Conservation (phyloP, 2,797 vertebrate genomes). For the Pseudochirops corinnae region DNA sequence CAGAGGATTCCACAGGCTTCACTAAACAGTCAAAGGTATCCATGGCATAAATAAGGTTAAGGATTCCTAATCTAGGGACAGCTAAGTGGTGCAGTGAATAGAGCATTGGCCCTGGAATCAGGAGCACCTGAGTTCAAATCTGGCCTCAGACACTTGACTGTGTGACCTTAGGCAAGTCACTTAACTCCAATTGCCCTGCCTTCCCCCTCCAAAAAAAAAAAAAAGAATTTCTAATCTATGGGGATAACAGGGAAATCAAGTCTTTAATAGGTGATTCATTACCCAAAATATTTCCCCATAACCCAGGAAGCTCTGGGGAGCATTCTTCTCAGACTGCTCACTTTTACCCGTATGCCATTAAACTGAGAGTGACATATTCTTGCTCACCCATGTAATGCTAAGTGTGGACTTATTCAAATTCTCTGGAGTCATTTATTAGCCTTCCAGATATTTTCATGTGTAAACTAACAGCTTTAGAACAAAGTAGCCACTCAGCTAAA, state of each 20-base stretch:
- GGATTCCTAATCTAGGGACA: background rate
- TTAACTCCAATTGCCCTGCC: no score
- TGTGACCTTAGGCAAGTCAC: no score
- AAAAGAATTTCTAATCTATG: background rate
- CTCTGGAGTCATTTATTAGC: background rate
- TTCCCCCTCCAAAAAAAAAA: no score
- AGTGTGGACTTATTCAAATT: background rate
- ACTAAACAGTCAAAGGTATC: background rate
- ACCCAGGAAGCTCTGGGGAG: background rate
- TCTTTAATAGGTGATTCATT: background rate
- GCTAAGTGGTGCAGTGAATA: no score
- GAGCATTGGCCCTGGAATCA: no score
- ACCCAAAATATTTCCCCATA: slow-evolving; percentile 11
- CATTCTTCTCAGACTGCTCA: background rate
- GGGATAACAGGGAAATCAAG: background rate
- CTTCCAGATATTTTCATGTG: background rate
- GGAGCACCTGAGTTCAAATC: no score
- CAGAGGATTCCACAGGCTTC: background rate
- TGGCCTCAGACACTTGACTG: no score
- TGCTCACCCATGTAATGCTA: background rate
- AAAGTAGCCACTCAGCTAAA: background rate
- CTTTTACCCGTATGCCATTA: background rate
- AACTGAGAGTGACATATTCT: background rate
- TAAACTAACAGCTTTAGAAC: background rate
- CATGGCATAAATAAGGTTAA: background rate